Percentiles rank a stretch among this genome's conserved stretches.
Evolutionary conservation across 2,797 vertebrate species (phyloP).

Genomic region (Dermochelys coriacea): DNA sequence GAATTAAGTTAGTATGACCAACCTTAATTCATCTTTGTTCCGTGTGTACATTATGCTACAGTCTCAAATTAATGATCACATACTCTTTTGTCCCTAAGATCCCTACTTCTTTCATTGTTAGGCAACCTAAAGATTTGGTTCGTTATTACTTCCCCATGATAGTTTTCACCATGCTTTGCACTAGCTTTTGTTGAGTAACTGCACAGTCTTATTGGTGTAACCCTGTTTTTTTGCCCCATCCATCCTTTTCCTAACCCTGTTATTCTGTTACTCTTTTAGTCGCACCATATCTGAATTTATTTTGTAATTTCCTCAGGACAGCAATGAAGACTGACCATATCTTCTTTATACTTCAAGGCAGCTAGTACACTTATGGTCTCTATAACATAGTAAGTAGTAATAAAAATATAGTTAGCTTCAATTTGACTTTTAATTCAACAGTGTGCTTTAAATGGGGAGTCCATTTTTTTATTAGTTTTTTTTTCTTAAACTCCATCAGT

Average conservation of each 20-base stretch:
- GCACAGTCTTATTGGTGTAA: not conserved
- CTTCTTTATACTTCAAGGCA: not conserved
- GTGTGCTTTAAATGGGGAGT: not conserved
- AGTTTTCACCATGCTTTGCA: too few relatives aligned
- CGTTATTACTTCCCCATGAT: too few relatives aligned
- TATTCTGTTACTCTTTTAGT: not conserved
- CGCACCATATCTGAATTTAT: not conserved
- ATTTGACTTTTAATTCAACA: not conserved
- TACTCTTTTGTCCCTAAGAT: too few relatives aligned
- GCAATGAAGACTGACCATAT: not conserved
- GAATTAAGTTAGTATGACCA: not conserved
- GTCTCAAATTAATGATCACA: not conserved
- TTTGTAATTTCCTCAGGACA: not conserved
- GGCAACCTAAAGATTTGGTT: too few relatives aligned
- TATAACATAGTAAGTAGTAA: rapidly evolving
- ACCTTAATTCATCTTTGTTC: not conserved
- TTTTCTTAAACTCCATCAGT: too few relatives aligned
- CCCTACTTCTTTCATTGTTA: not conserved
- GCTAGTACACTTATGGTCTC: not conserved
- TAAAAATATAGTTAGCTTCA: not conserved
- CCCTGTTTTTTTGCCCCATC: not conserved
- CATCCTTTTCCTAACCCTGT: not conserved
- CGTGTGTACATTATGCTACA: not conserved
- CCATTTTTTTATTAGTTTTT: not conserved
- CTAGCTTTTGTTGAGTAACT: not conserved